phyloP scores from a whole-genome alignment of 1,140 invertebrate genomes.

The Cherax destructor region DNA sequence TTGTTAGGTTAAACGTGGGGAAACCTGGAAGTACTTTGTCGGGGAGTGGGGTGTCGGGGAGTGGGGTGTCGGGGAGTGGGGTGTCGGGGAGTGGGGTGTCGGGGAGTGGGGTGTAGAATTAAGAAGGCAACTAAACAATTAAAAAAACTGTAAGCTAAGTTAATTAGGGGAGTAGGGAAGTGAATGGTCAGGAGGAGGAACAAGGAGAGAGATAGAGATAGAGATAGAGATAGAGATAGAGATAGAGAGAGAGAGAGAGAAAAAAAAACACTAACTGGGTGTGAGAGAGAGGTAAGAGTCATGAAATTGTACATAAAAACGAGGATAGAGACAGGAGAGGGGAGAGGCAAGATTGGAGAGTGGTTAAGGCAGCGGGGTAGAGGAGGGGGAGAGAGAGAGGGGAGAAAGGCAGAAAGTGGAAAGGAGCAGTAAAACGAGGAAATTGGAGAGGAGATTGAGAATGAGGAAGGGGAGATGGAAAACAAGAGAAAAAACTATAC shows the following conservation, averaged over 20 bases:
- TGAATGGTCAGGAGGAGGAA: background rate
- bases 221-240: background rate
- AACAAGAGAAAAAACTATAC: background rate
- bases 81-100: background rate
- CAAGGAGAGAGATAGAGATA: background rate
- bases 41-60: background rate
- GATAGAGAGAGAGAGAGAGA: background rate
- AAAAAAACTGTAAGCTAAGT: background rate
- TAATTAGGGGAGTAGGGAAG: background rate
- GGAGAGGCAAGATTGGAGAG: too few relatives aligned
- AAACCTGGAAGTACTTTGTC: too few relatives aligned
- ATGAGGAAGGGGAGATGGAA: constrained; percentile 9
- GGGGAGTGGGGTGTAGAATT: background rate
- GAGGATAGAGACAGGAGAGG: too few relatives aligned
- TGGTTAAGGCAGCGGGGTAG: too few relatives aligned
- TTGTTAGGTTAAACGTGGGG: too few relatives aligned
- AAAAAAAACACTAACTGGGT: background rate
- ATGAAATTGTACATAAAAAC: background rate
- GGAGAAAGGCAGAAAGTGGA: too few relatives aligned
- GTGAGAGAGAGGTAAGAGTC: background rate
- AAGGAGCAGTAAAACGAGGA: too few relatives aligned
- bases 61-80: too few relatives aligned
- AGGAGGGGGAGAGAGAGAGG: too few relatives aligned
- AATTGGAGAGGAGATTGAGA: background rate
- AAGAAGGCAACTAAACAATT: background rate